phyloP scores from a whole-genome alignment of 1,140 invertebrate species.

The Caenorhabditis tropicalis region DNA sequence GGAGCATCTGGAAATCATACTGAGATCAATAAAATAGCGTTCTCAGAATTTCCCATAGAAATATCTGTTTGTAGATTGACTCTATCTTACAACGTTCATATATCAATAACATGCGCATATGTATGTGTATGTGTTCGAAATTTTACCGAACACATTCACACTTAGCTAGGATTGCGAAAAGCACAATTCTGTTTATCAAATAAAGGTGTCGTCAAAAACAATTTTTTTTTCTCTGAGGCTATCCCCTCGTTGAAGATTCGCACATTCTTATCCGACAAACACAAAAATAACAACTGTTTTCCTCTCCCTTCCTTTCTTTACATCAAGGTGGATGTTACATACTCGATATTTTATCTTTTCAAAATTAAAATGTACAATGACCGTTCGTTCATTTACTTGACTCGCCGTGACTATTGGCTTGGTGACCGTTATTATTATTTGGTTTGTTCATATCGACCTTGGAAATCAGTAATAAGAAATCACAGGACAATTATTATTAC shows the following conservation, averaged over 20 bases:
- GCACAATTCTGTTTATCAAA: neutral
- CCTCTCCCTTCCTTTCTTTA: neutral
- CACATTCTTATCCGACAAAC: neutral
- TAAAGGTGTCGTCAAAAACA: neutral
- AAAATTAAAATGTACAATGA: constrained; percentile 71
- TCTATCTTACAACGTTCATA: too few relatives aligned
- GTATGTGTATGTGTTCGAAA: too few relatives aligned
- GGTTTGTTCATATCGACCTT: constrained; percentile 52
- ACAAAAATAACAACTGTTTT: constrained; percentile 12
- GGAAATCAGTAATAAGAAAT: neutral
- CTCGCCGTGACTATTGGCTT: constrained; percentile 68
- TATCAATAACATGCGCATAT: too few relatives aligned
- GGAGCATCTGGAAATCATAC: neutral
- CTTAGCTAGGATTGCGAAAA: too few relatives aligned
- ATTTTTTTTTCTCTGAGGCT: neutral
- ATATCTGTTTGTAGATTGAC: too few relatives aligned
- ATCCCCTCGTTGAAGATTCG: too few relatives aligned
- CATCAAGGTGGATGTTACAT: constrained; percentile 20
- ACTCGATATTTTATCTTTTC: constrained; percentile 66
- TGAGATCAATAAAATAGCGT: neutral
- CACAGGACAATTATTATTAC: constrained; percentile 70
- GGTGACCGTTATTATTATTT: constrained; percentile 67
- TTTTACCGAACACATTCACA: too few relatives aligned
- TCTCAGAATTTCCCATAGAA: neutral
- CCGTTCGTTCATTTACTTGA: constrained; percentile 67